These are phyloP conservation scores for Echinometra lucunter DNA, from an alignment of 53 echinoderm and acorn worm species.

Conservation along the genomic window DNA sequence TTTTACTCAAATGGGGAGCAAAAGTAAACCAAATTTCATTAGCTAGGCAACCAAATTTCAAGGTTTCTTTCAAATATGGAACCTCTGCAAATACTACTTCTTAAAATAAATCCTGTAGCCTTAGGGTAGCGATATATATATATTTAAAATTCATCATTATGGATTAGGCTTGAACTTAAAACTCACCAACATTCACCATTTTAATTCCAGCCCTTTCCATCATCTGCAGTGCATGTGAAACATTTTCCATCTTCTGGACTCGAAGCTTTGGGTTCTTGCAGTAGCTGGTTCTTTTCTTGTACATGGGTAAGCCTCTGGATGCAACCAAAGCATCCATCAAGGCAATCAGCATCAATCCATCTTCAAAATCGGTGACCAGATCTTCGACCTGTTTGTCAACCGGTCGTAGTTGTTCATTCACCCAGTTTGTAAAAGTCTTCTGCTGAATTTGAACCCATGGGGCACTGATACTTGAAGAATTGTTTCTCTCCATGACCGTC, in stretches of 20 bases:
- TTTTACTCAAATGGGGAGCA: no score
- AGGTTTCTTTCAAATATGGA: no score
- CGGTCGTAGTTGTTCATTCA: conserved; percentile 90
- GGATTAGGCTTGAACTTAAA: no score
- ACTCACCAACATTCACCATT: conserved; percentile 96
- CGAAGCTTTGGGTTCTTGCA: conserved; percentile 84
- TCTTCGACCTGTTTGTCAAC: conserved; percentile 76
- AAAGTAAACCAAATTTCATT: no score
- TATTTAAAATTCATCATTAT: no score
- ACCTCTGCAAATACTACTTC: no score
- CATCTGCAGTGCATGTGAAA: conserved; percentile 86
- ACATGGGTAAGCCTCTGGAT: conserved; percentile 77
- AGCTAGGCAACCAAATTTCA: no score
- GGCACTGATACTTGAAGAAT: background rate
- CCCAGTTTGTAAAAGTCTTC: conserved; percentile 97
- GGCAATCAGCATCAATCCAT: conserved; percentile 83
- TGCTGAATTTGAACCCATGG: conserved; percentile 93
- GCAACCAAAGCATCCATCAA: conserved; percentile 82
- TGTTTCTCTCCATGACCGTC: background rate
- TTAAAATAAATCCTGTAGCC: no score
- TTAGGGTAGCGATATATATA: no score
- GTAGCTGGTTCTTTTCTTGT: conserved; percentile 82
- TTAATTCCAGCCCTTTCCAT: conserved; percentile 87
- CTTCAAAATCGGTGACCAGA: conserved; percentile 81
- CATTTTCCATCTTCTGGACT: conserved; percentile 93